A percentile compares a stretch with the other conserved stretches of the same genome.
Evolutionary conservation across 2,797 vertebrate species (phyloP).

Genomic region (Gallinago stenura): DNA sequence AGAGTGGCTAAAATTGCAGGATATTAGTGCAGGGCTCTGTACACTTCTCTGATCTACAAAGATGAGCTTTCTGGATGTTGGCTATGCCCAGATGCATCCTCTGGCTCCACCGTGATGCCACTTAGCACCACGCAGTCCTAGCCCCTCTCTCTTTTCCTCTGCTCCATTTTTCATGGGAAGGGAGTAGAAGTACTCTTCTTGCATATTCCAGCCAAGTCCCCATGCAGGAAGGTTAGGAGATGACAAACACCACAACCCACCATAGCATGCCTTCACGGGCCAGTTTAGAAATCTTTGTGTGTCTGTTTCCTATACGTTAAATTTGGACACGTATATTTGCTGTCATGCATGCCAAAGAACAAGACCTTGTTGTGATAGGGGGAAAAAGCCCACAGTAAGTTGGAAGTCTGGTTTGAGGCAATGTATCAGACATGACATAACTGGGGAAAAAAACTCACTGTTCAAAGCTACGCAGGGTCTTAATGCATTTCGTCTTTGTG

Average conservation of each 20-base stretch:
- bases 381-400: background rate
- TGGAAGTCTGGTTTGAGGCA: background rate
- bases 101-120: background rate
- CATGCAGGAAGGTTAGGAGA: background rate
- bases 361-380: background rate
- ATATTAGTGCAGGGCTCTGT: background rate
- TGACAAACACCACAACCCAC: background rate
- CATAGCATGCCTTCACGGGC: background rate
- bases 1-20: background rate
- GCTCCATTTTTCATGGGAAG: background rate
- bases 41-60: background rate
- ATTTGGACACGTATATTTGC: background rate
- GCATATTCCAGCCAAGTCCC: background rate
- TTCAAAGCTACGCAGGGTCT: background rate
- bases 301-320: rapidly evolving
- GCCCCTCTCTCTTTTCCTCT: background rate
- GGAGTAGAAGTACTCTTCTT: background rate
- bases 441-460: background rate
- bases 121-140: background rate
- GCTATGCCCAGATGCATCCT: background rate
- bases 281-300: background rate
- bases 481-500: constrained; percentile 14
- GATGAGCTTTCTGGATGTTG: background rate
- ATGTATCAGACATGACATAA: background rate
- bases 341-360: background rate